Conservation (phyloP, 2,113 vertebrate genomes). For the Arothron firmamentum region DNA sequence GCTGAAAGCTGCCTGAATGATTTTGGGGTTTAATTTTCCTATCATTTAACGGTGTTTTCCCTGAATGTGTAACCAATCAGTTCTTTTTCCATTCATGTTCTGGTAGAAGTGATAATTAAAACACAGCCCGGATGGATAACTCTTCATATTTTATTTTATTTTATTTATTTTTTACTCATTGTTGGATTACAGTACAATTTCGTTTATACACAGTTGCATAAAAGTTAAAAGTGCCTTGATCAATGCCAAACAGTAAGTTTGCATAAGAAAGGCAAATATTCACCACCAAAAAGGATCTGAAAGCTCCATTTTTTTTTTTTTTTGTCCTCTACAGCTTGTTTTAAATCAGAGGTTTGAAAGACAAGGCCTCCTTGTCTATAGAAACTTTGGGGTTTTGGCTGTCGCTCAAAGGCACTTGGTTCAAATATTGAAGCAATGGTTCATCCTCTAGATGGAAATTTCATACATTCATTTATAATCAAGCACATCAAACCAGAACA, state of each 20-base stretch:
- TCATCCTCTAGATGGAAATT: constrained; percentile 12
- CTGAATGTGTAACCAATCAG: neutral
- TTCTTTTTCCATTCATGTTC: neutral
- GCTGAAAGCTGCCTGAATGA: too few species aligned
- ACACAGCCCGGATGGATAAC: neutral
- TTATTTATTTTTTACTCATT: constrained; percentile 43
- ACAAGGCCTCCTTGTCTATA: constrained; percentile 44
- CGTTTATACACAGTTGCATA: constrained; percentile 59
- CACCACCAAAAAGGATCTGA: constrained; percentile 8
- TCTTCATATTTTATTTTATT: neutral
- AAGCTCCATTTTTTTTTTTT: constrained; percentile 10
- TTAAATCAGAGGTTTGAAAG: constrained; percentile 19
- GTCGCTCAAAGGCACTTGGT: constrained; percentile 30
- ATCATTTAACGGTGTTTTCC: neutral
- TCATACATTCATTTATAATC: neutral
- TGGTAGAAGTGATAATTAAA: neutral
- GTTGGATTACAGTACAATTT: constrained; percentile 9
- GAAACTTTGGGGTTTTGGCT: constrained; percentile 58
- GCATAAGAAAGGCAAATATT: constrained; percentile 34
- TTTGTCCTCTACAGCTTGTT: constrained; percentile 19
- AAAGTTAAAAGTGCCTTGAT: constrained; percentile 21
- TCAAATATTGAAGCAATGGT: constrained; percentile 14
- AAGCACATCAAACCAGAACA: neutral
- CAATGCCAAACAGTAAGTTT: constrained; percentile 12
- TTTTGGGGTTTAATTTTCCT: neutral